Conservation (phyloP, 2,113 vertebrate species). For the Odobenus rosmarus region DNA sequence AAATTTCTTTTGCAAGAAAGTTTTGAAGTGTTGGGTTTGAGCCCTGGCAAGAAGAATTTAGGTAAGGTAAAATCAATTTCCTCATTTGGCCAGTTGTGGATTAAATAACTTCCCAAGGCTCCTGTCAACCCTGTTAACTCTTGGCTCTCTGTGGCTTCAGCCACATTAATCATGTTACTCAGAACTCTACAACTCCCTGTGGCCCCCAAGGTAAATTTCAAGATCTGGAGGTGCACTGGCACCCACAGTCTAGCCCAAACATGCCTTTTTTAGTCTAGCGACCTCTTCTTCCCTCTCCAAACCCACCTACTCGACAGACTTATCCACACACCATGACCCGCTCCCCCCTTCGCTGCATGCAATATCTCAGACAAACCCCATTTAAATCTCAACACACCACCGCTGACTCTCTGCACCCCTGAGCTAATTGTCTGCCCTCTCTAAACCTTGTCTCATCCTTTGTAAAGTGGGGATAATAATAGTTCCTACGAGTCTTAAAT, state of each 20-base stretch:
- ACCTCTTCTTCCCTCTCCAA: neutral
- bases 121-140: conserved; percentile 28
- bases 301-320: neutral
- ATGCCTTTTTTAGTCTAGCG: neutral
- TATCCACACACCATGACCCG: accelerated
- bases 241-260: neutral
- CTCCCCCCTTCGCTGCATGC: accelerated
- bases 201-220: neutral
- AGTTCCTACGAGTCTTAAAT: neutral
- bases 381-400: neutral
- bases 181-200: conserved; percentile 8
- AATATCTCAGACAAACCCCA: accelerated
- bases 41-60: conserved; percentile 54
- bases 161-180: neutral
- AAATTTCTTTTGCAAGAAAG: conserved; percentile 21
- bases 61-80: conserved; percentile 59
- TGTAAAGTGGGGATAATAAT: neutral
- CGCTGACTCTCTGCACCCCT: neutral
- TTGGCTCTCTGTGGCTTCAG: neutral
- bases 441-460: neutral
- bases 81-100: conserved; percentile 53
- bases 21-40: conserved; percentile 26
- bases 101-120: conserved; percentile 55
- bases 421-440: neutral
- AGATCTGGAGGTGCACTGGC: neutral